These are phyloP conservation scores for Columba livia DNA, from an alignment of 2,113 vertebrate genomes.

Conservation along the genomic window DNA sequence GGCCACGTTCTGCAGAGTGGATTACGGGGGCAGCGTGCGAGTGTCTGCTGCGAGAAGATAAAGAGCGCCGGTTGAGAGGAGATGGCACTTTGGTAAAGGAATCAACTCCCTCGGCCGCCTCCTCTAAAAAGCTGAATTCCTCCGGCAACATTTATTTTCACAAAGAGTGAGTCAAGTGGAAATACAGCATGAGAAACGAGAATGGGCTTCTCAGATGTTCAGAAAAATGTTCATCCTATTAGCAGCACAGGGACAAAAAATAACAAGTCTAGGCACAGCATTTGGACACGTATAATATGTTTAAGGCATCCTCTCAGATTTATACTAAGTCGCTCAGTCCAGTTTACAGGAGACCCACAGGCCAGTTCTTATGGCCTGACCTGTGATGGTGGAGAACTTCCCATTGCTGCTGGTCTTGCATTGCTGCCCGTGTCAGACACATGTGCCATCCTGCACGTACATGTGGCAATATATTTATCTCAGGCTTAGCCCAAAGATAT, in stretches of 20 bases:
- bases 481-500: background rate
- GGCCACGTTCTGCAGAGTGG: background rate
- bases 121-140: slow-evolving; percentile 48
- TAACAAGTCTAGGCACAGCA: background rate
- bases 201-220: slow-evolving; percentile 46
- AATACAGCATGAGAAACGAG: slow-evolving; percentile 74
- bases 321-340: background rate
- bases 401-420: background rate
- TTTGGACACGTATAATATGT: background rate
- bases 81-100: slow-evolving; percentile 41
- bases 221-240: slow-evolving; percentile 66
- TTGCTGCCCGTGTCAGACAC: background rate
- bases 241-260: slow-evolving; percentile 62
- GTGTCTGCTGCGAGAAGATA: slow-evolving; percentile 56
- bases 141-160: slow-evolving; percentile 44
- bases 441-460: no score
- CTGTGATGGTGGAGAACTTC: background rate
- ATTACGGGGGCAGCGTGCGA: slow-evolving; percentile 6
- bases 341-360: background rate
- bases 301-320: background rate
- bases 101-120: slow-evolving; percentile 54
- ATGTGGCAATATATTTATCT: rapidly evolving
- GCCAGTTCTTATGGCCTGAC: background rate
- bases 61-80: slow-evolving; percentile 32
- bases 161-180: slow-evolving; percentile 69